phyloP scores from a whole-genome alignment of 1,140 invertebrate species.

The Brachionus rotundiformis region DNA sequence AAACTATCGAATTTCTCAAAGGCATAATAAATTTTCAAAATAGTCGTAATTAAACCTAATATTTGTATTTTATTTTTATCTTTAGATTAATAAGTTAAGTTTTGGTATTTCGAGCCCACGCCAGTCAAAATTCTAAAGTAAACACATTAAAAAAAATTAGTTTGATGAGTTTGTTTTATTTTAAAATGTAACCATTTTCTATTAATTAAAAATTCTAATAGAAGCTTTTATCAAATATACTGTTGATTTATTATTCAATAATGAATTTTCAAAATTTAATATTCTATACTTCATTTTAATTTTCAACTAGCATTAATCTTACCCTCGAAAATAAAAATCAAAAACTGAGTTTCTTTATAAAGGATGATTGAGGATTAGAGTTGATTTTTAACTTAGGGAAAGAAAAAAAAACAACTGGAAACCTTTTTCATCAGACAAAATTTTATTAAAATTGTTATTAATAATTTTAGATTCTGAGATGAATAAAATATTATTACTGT shows the following conservation, averaged over 20 bases:
- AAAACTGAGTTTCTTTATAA: background rate
- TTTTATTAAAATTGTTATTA: background rate
- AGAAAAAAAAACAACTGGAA: background rate
- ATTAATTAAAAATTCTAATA: conserved; percentile 13
- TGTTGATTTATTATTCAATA: background rate
- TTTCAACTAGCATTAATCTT: background rate
- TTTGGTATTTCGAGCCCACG: background rate
- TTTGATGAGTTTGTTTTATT: background rate
- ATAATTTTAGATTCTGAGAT: background rate
- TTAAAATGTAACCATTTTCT: background rate
- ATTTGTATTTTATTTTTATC: background rate
- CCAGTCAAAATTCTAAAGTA: background rate
- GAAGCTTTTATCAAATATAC: background rate
- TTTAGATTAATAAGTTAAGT: background rate
- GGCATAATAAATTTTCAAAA: background rate
- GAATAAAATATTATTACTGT: background rate
- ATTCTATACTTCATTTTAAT: no score
- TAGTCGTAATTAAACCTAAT: conserved; percentile 13
- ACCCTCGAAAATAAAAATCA: background rate
- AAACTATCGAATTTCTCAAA: background rate
- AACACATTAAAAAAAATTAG: conserved; percentile 7
- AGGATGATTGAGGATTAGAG: background rate
- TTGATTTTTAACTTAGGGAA: background rate
- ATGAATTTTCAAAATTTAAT: no score
- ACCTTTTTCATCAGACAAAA: background rate